Base-by-base conservation (phyloP, 2,113 vertebrate species). In the Anguilla japonica region DNA sequence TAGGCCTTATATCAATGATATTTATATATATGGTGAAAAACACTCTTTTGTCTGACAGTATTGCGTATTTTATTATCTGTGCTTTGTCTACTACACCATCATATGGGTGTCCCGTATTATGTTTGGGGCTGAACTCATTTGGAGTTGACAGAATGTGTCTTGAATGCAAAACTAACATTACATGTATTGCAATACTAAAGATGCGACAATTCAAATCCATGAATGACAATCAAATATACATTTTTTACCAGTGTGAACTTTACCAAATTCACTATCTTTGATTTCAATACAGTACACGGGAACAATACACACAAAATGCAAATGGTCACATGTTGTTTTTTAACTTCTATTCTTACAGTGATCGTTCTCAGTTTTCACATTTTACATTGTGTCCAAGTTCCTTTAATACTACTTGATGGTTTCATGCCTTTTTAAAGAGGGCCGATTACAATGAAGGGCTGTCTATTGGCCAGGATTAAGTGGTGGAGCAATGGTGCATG, bases 401-500 rank as follows among this genome's bases (percentile, higher is more conserved):
- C 67, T 40, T 67, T 83, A 26, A 67, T 57, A 83, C 20, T 83
- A 22, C 34, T 75, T 87, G 20, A 41, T 82, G 63, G 50, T 63
- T 79, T 86, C 85, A 86, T 86, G 78, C 29, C 60, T 87, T 53
- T 87, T 83, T 87, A 83, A 83, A 83, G n/a, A 86, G 85, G 29
- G 11, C 41, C 40, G 81, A 63, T 57, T 46, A 75, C 16, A 53
- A 41, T 46, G 41, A 83, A 83, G 29, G 34, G 60, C 56, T 67
- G 11, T 84, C 34, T 26, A 84, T 60, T 63, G 83, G 29, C 34
- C 18, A 39, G n/a, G 26, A 8, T 56, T 57, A 83, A 18, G 83
- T 63, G 57, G 20, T 16, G 41, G 86, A 71, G 41, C 16, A 22
- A 29, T 18, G 39, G 40, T 39, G 46, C 40, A 29, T 81, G 79